Conservation (phyloP, 2,113 vertebrate species). For the Dendrocopos noguchii region DNA sequence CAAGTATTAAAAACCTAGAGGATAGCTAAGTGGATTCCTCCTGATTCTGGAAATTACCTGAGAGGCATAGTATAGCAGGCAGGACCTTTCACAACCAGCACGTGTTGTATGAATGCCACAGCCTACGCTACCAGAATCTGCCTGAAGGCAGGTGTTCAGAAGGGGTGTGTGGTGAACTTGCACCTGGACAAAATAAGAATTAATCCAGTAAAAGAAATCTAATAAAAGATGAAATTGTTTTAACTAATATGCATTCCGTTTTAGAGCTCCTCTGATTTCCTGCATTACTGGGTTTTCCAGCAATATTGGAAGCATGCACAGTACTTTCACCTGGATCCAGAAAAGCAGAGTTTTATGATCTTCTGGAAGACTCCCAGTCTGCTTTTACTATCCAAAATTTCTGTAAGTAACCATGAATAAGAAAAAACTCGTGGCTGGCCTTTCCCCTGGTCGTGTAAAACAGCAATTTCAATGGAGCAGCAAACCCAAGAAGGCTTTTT, state of each 20-base stretch:
- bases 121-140: neutral
- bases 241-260: neutral
- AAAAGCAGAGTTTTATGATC: neutral
- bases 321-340: neutral
- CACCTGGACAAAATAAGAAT: neutral
- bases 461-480: neutral
- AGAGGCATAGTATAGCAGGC: accelerated
- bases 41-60: neutral
- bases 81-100: neutral
- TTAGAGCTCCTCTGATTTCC: neutral
- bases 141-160: neutral
- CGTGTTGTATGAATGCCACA: neutral
- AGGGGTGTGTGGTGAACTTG: neutral
- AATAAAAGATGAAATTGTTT: neutral
- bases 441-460: neutral
- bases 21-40: neutral
- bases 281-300: neutral
- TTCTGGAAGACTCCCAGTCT: neutral
- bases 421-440: neutral
- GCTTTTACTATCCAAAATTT: neutral
- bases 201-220: neutral
- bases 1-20: neutral
- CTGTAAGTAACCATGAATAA: neutral
- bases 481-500: neutral
- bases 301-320: neutral